Evolutionary conservation across 1,140 invertebrate species (phyloP).

Genomic region (Achroia grisella): DNA sequence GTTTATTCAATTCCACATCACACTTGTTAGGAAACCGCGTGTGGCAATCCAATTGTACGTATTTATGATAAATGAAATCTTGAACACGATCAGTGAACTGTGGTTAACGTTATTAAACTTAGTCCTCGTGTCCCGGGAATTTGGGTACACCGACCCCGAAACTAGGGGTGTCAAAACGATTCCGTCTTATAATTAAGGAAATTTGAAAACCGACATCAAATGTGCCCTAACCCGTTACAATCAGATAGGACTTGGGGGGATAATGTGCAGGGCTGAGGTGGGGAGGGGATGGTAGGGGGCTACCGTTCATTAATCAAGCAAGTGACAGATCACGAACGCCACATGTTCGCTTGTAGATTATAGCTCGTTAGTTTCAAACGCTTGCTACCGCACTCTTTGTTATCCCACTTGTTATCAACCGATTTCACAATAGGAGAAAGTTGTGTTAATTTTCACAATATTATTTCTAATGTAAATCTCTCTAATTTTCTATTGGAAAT

Average conservation of each 20-base stretch:
- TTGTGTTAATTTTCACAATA: too few relatives aligned
- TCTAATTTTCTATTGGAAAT: too few relatives aligned
- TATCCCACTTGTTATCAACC: too few relatives aligned
- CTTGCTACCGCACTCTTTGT: constrained; percentile 8
- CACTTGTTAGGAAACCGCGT: too few relatives aligned
- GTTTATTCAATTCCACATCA: too few relatives aligned
- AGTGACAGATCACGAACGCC: constrained; percentile 43
- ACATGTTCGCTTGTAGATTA: constrained; percentile 37
- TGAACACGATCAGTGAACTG: constrained; percentile 10
- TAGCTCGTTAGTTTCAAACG: constrained; percentile 30
- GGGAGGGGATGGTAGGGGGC: constrained; percentile 21
- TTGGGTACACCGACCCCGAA: constrained; percentile 4
- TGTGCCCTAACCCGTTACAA: constrained; percentile 35
- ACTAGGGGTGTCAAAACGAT: constrained; percentile 37
- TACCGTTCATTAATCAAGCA: constrained; percentile 44
- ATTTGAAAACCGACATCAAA: constrained; percentile 60
- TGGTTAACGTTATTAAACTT: constrained; percentile 10
- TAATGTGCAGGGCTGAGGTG: neutral
- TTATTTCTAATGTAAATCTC: too few relatives aligned
- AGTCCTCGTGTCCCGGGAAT: neutral
- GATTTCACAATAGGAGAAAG: too few relatives aligned
- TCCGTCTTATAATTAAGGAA: constrained; percentile 60
- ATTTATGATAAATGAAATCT: constrained; percentile 4
- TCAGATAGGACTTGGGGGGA: constrained; percentile 26
- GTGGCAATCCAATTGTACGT: neutral